phyloP scores from a whole-genome alignment of 1,140 invertebrate genomes.

The Magallana gigas region DNA sequence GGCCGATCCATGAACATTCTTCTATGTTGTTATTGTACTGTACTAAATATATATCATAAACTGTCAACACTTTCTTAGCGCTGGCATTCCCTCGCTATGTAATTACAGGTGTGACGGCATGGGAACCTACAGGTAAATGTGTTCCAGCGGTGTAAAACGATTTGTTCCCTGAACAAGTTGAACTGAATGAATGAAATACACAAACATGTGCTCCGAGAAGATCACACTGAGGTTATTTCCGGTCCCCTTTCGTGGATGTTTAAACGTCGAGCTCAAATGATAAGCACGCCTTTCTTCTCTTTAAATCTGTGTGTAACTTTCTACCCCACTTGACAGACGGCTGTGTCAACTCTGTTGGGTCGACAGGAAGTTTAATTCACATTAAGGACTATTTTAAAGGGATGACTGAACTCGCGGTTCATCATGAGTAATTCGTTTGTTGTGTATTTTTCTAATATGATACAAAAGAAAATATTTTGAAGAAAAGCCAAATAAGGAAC shows the following conservation, averaged over 20 bases:
- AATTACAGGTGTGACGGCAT: neutral
- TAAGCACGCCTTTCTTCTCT: neutral
- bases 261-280: neutral
- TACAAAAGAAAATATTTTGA: slow-evolving; percentile 10
- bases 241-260: neutral
- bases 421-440: slow-evolving; percentile 21
- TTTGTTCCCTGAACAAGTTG: neutral
- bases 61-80: slow-evolving; percentile 4
- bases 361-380: slow-evolving; percentile 23
- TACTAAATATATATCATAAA: slow-evolving; percentile 37
- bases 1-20: neutral
- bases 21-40: neutral
- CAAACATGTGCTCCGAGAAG: neutral
- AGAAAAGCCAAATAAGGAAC: slow-evolving; percentile 3
- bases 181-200: slow-evolving; percentile 10
- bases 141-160: neutral
- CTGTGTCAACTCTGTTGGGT: slow-evolving; percentile 18
- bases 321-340: slow-evolving; percentile 19
- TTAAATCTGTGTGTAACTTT: neutral
- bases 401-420: neutral
- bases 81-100: neutral
- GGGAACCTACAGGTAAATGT: neutral
- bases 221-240: neutral
- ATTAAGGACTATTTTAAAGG: neutral
- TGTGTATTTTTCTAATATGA: neutral